A percentile compares a stretch with the other conserved stretches of the same genome.
Conservation (phyloP, 2,888 invertebrate genomes). For the Sepiola atlantica region DNA sequence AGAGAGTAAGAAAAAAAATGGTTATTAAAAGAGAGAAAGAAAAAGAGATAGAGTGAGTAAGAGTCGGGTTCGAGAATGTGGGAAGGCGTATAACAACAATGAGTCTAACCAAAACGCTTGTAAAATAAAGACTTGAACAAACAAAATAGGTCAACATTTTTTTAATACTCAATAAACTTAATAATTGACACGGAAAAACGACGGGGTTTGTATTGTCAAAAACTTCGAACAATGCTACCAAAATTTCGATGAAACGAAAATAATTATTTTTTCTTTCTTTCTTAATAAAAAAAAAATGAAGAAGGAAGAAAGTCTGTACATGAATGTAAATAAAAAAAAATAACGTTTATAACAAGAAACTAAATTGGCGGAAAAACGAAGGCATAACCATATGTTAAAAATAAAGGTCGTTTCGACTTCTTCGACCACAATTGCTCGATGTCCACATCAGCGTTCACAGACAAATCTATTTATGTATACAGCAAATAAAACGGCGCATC, state of each 20-base stretch:
- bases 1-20: no score
- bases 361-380: not conserved
- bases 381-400: not conserved
- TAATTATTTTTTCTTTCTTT: not conserved
- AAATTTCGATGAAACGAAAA: not conserved
- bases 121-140: slow-evolving; percentile 1
- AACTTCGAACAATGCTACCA: not conserved
- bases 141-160: not conserved
- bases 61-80: not conserved
- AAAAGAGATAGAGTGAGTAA: not conserved
- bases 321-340: not conserved
- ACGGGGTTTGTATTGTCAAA: not conserved
- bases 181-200: not conserved
- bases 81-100: not conserved
- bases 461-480: no score
- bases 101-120: not conserved
- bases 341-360: not conserved
- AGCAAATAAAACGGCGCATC: no score
- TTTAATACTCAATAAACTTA: slow-evolving; percentile 10
- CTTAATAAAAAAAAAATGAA: not conserved
- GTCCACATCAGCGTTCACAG: not conserved
- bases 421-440: not conserved
- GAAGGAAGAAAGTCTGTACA: not conserved
- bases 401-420: not conserved
- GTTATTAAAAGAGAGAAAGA: no score